Evolutionary conservation across 2,797 vertebrate species (phyloP), one percentile per base, ranked within the genome.

Genomic region (Crocodylus rhombifer): DNA sequence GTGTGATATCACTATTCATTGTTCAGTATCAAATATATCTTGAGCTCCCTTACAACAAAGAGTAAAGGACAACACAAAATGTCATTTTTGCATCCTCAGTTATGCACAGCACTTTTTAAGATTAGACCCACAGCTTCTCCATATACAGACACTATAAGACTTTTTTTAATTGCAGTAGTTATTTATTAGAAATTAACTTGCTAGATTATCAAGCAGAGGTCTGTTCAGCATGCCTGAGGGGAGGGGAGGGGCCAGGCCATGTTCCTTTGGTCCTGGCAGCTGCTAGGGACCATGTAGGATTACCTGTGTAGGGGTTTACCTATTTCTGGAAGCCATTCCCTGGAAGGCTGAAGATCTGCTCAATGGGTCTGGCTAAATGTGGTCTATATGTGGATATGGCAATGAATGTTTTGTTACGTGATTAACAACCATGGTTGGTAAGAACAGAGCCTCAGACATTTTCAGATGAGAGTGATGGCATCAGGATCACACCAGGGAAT

Each of bases 1-100:
- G 4, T 69, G 30, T 33, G 57, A 87, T 17, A 83, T 87, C 14
- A 67, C 25, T 62, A 60, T 86, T 88, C 26, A 69, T 80, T 88
- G 14, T 80, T 86, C 23, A 51, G 9, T 87, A 64, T 51, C 88
- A 82, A 88, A 69, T 84, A 56, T 61, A 82, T 91, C 82, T 91
- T 76, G 3, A 82, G 1, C 2, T 62, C 33, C 87, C 93, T 57
- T 84, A 14, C 61, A 79, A 85, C 12, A 87, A 88, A 83, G 86
- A 60, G 11, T 57, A 67, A 91, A 82, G 13, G 15, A 17, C 56
- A 63, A 5, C 11, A 16, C 36, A 51, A 15, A 18, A 14, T 84
- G 8, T 81, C 73, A 36, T 58, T 23, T 57, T 78, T 80, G n/a
- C 81, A 26, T 5, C 16, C 11, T 93, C 84, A 79, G 23, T 73